Conservation (phyloP, 2,113 vertebrate genomes). For the Picathartes gymnocephalus region DNA sequence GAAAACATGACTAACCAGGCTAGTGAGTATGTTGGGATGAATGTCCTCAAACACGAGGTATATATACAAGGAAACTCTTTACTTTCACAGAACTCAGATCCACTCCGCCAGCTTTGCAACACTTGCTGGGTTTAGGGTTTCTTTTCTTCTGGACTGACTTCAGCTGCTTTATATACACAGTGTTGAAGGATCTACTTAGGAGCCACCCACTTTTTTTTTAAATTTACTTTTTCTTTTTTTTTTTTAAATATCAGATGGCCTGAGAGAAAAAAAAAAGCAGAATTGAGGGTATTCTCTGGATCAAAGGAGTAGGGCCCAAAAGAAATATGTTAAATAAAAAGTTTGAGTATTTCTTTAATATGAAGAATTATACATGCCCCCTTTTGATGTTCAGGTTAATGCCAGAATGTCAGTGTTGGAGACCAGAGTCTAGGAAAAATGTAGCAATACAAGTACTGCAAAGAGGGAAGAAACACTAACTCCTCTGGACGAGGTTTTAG, state of each 20-base stretch:
- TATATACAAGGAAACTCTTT: not conserved
- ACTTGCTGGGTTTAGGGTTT: not conserved
- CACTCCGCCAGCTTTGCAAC: not conserved
- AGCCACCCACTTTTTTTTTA: not conserved
- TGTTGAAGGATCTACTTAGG: not conserved
- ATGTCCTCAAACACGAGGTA: not conserved
- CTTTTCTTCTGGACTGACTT: not conserved
- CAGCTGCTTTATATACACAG: not conserved
- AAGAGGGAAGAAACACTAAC: not conserved
- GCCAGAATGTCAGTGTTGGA: not conserved
- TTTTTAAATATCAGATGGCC: not conserved
- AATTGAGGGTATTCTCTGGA: not conserved
- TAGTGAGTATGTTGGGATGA: not conserved
- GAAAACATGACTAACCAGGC: constrained; percentile 26
- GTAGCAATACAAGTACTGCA: not conserved
- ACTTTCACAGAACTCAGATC: not conserved
- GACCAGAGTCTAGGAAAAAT: not conserved
- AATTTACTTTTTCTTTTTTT: not conserved
- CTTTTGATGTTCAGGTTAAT: constrained; percentile 28
- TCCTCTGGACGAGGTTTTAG: not conserved
- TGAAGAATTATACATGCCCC: not conserved
- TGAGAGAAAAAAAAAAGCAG: not conserved
- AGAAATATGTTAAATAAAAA: not conserved
- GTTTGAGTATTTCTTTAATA: constrained; percentile 13
- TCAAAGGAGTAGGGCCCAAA: not conserved